Evolutionary conservation across 2,888 invertebrate species (phyloP).

Genomic region (Blastobasis lacticolella): DNA sequence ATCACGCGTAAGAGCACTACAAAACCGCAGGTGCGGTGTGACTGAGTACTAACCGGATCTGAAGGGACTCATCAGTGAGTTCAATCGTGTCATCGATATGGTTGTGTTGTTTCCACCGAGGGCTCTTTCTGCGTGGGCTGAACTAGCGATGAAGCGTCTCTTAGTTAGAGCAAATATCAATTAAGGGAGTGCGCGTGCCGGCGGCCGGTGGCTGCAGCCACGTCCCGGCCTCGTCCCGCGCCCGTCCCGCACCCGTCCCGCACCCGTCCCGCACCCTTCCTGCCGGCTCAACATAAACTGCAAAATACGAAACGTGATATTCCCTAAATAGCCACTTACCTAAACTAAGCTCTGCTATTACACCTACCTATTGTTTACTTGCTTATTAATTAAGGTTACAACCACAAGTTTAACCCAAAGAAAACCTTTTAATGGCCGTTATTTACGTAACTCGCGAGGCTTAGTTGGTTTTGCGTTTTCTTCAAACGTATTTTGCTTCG

Average conservation of each 20-base stretch:
- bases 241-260: conserved; percentile 6
- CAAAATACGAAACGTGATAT: conserved; percentile 62
- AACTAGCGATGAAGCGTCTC: conserved; percentile 39
- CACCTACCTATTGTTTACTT: conserved; percentile 52
- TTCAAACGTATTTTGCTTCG: too few relatives aligned
- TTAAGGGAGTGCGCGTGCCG: conserved; percentile 47
- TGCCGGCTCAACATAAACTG: conserved; percentile 34
- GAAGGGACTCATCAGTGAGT: too few relatives aligned
- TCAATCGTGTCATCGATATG: too few relatives aligned
- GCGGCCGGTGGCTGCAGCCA: conserved; percentile 27
- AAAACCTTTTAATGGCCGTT: too few relatives aligned
- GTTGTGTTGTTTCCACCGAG: too few relatives aligned
- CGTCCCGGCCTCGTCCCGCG: conserved; percentile 4
- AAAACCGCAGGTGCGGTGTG: too few relatives aligned
- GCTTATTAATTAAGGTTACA: conserved; percentile 54
- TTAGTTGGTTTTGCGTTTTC: too few relatives aligned
- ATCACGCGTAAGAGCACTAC: too few relatives aligned
- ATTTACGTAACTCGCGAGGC: too few relatives aligned
- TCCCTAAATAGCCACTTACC: conserved; percentile 60
- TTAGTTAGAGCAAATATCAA: conserved; percentile 58
- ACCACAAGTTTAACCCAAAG: too few relatives aligned
- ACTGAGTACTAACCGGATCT: too few relatives aligned
- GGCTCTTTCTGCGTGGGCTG: conserved; percentile 21
- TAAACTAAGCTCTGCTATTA: conserved; percentile 42
- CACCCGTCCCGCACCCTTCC: conserved; percentile 14